phyloP scores from a whole-genome alignment of 2,113 vertebrate genomes.

The Prunella himalayana region DNA sequence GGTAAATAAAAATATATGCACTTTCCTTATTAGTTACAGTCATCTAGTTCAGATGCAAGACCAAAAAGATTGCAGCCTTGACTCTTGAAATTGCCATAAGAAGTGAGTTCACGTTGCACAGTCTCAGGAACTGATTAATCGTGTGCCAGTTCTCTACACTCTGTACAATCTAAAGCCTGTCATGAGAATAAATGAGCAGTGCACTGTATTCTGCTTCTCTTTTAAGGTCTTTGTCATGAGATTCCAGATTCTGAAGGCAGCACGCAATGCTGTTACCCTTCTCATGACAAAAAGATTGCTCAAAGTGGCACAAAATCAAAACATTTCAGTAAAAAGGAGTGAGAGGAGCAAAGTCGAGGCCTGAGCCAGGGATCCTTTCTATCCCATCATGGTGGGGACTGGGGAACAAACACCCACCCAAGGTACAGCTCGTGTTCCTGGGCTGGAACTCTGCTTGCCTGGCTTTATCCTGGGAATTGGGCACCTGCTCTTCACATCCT shows the following conservation, averaged over 20 bases:
- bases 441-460: neutral
- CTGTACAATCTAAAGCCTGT: constrained; percentile 61
- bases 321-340: neutral
- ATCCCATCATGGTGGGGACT: neutral
- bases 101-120: constrained; percentile 29
- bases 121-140: constrained; percentile 69
- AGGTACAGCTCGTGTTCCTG: neutral
- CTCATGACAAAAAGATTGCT: constrained; percentile 34
- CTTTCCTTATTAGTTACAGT: neutral
- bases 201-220: constrained; percentile 45
- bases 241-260: constrained; percentile 58
- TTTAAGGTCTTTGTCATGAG: constrained; percentile 51
- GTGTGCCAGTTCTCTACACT: constrained; percentile 45
- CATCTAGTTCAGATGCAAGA: neutral
- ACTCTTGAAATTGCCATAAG: constrained; percentile 26
- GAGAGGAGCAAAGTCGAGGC: neutral
- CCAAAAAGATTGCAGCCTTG: neutral
- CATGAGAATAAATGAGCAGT: constrained; percentile 67
- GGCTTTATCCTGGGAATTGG: neutral
- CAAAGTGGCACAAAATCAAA: constrained; percentile 56
- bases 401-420: neutral
- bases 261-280: constrained; percentile 47
- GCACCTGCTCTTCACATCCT: neutral
- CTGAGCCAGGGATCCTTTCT: neutral
- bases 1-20: constrained; percentile 21